phyloP scores from a whole-genome alignment of 64 coral and sea anemone species.

The Stichodactyla mertensii region DNA sequence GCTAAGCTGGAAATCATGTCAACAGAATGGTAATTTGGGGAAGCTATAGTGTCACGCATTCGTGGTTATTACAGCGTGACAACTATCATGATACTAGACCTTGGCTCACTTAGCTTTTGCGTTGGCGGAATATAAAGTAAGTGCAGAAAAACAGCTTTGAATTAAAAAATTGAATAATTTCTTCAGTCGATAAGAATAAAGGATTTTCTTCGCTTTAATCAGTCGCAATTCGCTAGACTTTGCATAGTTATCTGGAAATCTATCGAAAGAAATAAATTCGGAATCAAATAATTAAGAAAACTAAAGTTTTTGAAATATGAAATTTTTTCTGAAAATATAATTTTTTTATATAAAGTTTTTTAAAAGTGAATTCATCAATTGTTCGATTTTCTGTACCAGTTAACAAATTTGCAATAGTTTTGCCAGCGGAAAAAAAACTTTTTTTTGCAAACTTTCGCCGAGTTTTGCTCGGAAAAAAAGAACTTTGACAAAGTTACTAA shows the following conservation, averaged over 20 bases:
- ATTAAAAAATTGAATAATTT: not conserved
- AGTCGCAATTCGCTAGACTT: not conserved
- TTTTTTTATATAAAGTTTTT: not conserved
- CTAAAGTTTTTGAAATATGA: not conserved
- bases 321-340: not conserved
- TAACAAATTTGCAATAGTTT: not conserved
- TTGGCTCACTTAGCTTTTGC: not conserved
- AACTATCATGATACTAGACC: not conserved
- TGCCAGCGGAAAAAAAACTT: not conserved
- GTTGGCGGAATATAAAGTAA: constrained; percentile 11
- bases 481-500: not conserved
- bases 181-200: not conserved
- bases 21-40: constrained; percentile 3
- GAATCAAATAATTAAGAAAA: not conserved
- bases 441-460: not conserved
- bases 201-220: not conserved
- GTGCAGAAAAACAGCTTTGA: not conserved
- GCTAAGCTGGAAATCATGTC: not conserved
- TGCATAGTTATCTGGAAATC: not conserved
- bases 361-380: not conserved
- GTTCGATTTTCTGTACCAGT: not conserved
- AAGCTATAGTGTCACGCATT: not conserved
- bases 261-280: not conserved
- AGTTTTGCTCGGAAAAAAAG: not conserved
- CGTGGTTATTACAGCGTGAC: not conserved